A percentile compares a stretch with the other conserved stretches of the same genome.
Evolutionary conservation across 1,140 invertebrate genomes (phyloP).

Genomic region (Holcopasites calliopsidis): DNA sequence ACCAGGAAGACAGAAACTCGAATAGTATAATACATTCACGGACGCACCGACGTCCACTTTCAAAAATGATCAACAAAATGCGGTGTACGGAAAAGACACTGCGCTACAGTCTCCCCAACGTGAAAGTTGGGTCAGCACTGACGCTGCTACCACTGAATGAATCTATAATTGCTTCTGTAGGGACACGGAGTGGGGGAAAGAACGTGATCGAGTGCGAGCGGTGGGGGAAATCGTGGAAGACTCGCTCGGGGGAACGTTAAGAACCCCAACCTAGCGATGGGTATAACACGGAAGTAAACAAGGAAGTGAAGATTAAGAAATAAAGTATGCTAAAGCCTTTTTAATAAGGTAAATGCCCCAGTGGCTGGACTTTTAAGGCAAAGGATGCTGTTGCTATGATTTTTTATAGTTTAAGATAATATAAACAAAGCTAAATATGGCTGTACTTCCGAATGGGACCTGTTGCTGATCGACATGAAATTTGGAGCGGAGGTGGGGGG

Average conservation of each 20-base stretch:
- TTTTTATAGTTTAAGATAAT: too few relatives aligned
- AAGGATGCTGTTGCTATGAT: too few relatives aligned
- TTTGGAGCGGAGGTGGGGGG: too few relatives aligned
- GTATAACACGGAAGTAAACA: not conserved
- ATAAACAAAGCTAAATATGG: too few relatives aligned
- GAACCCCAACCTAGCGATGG: slow-evolving; percentile 30
- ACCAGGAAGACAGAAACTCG: too few relatives aligned
- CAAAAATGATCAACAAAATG: not conserved
- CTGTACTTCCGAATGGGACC: too few relatives aligned
- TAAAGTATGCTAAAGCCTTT: too few relatives aligned
- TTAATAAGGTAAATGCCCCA: too few relatives aligned
- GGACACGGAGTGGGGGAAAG: slow-evolving; percentile 15
- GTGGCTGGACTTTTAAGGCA: too few relatives aligned
- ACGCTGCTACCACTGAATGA: slow-evolving; percentile 65
- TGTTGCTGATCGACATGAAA: too few relatives aligned
- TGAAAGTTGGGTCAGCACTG: slow-evolving; percentile 55
- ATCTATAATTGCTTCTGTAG: slow-evolving; percentile 67
- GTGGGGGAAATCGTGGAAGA: slow-evolving; percentile 55
- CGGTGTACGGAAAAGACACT: not conserved
- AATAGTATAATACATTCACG: too few relatives aligned
- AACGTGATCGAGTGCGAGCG: slow-evolving; percentile 14
- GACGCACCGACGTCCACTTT: not conserved
- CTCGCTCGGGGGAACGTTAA: slow-evolving; percentile 22
- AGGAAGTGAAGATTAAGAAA: not conserved
- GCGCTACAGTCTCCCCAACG: not conserved